These are phyloP conservation scores for Operophtera brumata DNA, from an alignment of 2,888 invertebrate genomes.

Conservation along the genomic window DNA sequence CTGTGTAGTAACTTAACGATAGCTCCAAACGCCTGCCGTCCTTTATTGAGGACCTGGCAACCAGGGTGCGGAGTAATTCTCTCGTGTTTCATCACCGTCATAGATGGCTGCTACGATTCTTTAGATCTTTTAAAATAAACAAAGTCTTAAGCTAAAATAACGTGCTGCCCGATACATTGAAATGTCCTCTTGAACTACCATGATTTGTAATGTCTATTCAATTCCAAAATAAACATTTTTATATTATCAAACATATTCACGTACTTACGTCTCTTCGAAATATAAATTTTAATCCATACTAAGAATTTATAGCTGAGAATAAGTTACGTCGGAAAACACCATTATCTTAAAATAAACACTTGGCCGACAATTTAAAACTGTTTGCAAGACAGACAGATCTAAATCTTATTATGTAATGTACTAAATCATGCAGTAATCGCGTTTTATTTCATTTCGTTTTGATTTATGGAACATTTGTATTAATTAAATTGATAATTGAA, in stretches of 20 bases:
- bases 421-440: constrained; percentile 29
- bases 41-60: too few relatives aligned
- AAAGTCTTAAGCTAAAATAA: neutral
- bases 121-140: too few relatives aligned
- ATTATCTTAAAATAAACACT: constrained; percentile 29
- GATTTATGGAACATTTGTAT: constrained; percentile 25
- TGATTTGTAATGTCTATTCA: neutral
- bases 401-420: constrained; percentile 27
- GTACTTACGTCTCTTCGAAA: neutral
- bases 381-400: constrained; percentile 16
- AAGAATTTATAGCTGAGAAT: constrained; percentile 16
- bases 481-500: constrained; percentile 29
- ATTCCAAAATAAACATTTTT: neutral
- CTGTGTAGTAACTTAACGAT: too few relatives aligned
- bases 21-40: too few relatives aligned
- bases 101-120: too few relatives aligned
- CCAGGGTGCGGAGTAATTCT: too few relatives aligned
- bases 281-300: constrained; percentile 8
- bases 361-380: constrained; percentile 13
- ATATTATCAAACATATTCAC: neutral
- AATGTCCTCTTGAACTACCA: neutral
- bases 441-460: constrained; percentile 25
- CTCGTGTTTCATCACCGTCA: too few relatives aligned
- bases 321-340: constrained; percentile 17
- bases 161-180: neutral